phyloP scores from a whole-genome alignment of 2,888 invertebrate genomes.

The Poecilus cupreus region DNA sequence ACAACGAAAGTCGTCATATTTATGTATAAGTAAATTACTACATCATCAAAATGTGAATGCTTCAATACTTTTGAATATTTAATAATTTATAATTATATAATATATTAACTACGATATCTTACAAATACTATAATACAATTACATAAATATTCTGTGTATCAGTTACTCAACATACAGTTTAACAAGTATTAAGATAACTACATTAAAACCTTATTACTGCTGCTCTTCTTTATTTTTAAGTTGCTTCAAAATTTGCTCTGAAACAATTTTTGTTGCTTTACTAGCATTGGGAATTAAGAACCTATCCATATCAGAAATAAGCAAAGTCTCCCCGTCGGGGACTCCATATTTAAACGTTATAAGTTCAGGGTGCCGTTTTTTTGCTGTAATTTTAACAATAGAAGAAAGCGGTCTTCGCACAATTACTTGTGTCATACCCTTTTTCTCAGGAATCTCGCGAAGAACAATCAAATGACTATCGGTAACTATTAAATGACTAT shows the following conservation, averaged over 20 bases:
- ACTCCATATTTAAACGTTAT: conserved; percentile 98
- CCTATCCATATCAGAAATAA: conserved; percentile 92
- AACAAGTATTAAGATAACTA: conserved; percentile 26
- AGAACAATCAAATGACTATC: conserved; percentile 90
- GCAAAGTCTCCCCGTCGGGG: conserved; percentile 85
- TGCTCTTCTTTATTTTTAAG: conserved; percentile 70
- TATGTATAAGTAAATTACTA: conserved; percentile 6
- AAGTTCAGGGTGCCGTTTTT: conserved; percentile 94
- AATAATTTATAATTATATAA: conserved; percentile 34
- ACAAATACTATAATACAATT: conserved; percentile 56
- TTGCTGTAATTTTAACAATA: conserved; percentile 97
- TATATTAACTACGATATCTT: conserved; percentile 45
- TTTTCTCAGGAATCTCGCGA: conserved; percentile 84
- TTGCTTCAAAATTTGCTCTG: conserved; percentile 88
- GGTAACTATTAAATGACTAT: conserved; percentile 91
- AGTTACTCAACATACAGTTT: conserved; percentile 32
- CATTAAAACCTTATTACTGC: conserved; percentile 14
- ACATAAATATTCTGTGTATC: conserved; percentile 47
- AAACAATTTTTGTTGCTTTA: conserved; percentile 91
- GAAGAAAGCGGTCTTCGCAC: conserved; percentile 91
- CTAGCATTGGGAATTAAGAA: conserved; percentile 94
- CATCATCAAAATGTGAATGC: conserved; percentile 24
- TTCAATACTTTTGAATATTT: neutral
- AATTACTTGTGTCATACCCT: conserved; percentile 89
- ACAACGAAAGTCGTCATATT: conserved; percentile 1